phyloP scores from a whole-genome alignment of 2,113 vertebrate genomes.

The Podarcis muralis region DNA sequence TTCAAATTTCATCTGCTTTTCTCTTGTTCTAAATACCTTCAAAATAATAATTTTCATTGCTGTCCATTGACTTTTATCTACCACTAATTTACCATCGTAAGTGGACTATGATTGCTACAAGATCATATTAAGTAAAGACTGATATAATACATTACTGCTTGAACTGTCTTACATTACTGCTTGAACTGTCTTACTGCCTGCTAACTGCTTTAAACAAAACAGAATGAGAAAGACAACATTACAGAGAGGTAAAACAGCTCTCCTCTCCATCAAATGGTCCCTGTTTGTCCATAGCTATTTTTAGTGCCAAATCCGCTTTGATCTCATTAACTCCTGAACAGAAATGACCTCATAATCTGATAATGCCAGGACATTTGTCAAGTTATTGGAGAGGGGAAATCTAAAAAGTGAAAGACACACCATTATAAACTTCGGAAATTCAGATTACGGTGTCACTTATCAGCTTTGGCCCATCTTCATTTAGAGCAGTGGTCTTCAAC shows the following conservation, averaged over 20 bases:
- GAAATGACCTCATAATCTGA: conserved; percentile 53
- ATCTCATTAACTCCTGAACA: conserved; percentile 48
- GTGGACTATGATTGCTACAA: conserved; percentile 74
- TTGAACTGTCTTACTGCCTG: conserved; percentile 64
- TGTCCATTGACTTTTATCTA: conserved; percentile 67
- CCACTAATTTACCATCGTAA: conserved; percentile 59
- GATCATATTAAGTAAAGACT: conserved; percentile 71
- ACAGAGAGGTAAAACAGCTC: conserved; percentile 31
- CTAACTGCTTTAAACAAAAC: conserved; percentile 49
- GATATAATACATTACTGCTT: conserved; percentile 67
- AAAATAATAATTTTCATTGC: conserved; percentile 22
- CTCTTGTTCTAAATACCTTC: conserved; percentile 25
- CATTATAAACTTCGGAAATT: conserved; percentile 2
- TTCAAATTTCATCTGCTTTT: conserved; percentile 12
- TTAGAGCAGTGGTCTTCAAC: neutral
- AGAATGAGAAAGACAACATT: conserved; percentile 53
- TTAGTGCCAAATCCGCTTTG: conserved; percentile 59
- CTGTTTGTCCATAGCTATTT: conserved; percentile 52
- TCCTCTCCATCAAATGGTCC: conserved; percentile 30
- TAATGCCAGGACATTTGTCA: conserved; percentile 50
- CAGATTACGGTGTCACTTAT: neutral
- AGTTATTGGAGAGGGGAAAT: neutral
- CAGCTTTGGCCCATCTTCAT: neutral
- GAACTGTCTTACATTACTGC: conserved; percentile 67
- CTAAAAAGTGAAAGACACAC: conserved; percentile 8